Percentiles rank a stretch among this genome's conserved stretches.
Conservation (phyloP, 1,140 invertebrate species). For the Drosophila nigrodunni region DNA sequence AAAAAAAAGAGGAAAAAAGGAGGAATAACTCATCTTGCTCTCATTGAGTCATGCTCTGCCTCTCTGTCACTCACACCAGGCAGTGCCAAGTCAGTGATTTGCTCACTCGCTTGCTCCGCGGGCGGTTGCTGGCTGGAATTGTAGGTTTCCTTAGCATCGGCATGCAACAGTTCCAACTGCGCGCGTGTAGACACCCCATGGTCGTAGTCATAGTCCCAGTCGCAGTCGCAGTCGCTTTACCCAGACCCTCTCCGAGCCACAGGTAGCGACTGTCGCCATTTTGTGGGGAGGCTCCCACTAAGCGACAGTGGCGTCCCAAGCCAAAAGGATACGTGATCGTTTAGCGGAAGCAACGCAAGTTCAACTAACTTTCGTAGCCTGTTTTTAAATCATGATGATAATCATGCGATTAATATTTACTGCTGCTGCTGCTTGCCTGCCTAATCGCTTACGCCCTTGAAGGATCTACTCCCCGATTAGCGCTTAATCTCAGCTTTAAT, state of each 20-base stretch:
- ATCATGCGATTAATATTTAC: constrained; percentile 13
- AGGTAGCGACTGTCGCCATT: constrained; percentile 29
- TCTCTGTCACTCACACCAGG: constrained; percentile 6
- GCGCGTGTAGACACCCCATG: constrained; percentile 57
- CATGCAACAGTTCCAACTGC: constrained; percentile 66
- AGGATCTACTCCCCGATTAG: background rate
- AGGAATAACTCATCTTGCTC: constrained; percentile 39
- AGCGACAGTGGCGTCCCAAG: constrained; percentile 3
- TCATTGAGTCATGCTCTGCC: background rate
- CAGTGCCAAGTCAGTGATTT: background rate
- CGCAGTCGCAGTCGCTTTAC: background rate
- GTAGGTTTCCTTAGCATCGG: constrained; percentile 43
- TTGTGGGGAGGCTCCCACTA: background rate
- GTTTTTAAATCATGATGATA: constrained; percentile 8
- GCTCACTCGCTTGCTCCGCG: constrained; percentile 22
- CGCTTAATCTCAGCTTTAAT: constrained; percentile 7
- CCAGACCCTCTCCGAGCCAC: constrained; percentile 12
- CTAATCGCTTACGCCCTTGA: background rate
- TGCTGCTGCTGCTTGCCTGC: background rate
- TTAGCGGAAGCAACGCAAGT: background rate
- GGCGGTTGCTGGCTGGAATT: constrained; percentile 65
- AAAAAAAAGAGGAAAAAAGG: constrained; percentile 25
- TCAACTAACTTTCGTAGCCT: background rate
- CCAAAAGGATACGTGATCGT: background rate
- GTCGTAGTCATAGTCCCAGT: background rate